Evolutionary conservation across 2,797 vertebrate species (phyloP), one percentile per base, ranked within the genome.

Genomic region (Gouania willdenowi): DNA sequence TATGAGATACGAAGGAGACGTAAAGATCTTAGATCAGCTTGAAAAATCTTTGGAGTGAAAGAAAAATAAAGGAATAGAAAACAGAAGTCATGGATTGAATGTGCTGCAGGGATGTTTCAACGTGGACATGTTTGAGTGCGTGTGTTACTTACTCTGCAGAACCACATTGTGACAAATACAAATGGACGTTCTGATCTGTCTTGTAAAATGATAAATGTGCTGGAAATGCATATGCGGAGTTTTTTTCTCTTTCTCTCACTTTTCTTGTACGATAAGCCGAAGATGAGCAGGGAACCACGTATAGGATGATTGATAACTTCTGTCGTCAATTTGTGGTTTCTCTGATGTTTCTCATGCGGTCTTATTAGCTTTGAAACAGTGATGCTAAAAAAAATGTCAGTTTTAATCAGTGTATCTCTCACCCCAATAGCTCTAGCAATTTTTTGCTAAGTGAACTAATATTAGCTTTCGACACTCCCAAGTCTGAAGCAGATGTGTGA

Each of bases 81-180:
- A 63, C 48, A 47, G 34, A 20, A n/a, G n/a, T n/a, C n/a, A 26
- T 26, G 44, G 72, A 55, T 57, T 55, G 43, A 36, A 59, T 75
- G 49, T 38, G 56, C 63, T 75, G 65, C 41, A 5, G 49, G 63
- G 67, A 56, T 67, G 60, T 68, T 70, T 58, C 23, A 24, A 48
- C 14, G 11, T 10, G 22, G 15, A 17, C 13, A n/a, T 20, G 26
- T 31, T 17, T 16, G 14, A 14, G 18, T 36, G 17, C 33, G 8
- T 34, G 28, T 19, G 16, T 26, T 31, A 42, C 38, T 37, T 38
- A 16, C 53, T 31, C 33, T 44, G 17, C 20, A 38, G 27, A 55
- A 25, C 1, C n/a, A 13, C 22, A 41, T 61, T 59, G 40, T 67
- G 44, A 52, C 38, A 23, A 33, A 41, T 5, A 24, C 32, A 32